phyloP scores from a whole-genome alignment of 1,140 invertebrate genomes.

The Nixonia krombeini region DNA sequence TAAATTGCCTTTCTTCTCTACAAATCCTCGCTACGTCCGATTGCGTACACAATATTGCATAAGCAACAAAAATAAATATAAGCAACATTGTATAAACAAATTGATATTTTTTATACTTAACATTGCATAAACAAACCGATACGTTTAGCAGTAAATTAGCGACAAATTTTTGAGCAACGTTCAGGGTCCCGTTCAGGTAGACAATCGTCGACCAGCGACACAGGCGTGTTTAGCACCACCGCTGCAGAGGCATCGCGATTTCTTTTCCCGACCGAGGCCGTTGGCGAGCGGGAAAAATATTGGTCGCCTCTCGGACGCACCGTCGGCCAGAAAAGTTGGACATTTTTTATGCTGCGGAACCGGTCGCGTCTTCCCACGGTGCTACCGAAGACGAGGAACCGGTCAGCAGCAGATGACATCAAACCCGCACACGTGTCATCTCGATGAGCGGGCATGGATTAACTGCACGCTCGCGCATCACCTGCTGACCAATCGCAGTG shows the following conservation, averaged over 20 bases:
- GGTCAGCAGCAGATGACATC: constrained; percentile 63
- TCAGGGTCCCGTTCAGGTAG: no score
- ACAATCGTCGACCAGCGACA: not conserved
- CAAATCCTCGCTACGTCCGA: no score
- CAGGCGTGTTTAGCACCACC: no score
- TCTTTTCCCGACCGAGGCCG: not conserved
- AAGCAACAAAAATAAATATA: no score
- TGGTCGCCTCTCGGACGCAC: not conserved
- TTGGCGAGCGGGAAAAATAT: not conserved
- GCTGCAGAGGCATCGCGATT: not conserved
- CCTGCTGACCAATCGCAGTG: constrained; percentile 50
- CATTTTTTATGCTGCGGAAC: constrained; percentile 30
- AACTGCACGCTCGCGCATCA: constrained; percentile 50
- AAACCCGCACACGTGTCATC: constrained; percentile 56
- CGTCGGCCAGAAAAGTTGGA: constrained; percentile 11
- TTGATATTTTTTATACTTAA: no score
- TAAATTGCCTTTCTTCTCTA: no score
- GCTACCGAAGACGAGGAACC: constrained; percentile 54
- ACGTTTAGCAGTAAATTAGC: no score
- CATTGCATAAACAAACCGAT: no score
- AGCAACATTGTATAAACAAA: no score
- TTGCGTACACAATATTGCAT: no score
- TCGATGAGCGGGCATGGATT: constrained; percentile 49
- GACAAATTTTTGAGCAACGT: no score
- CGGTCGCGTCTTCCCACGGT: constrained; percentile 60